A percentile compares a stretch with the other conserved stretches of the same genome.
Evolutionary conservation across 2,888 invertebrate genomes (phyloP).

Genomic region (Yponomeuta malinellus): DNA sequence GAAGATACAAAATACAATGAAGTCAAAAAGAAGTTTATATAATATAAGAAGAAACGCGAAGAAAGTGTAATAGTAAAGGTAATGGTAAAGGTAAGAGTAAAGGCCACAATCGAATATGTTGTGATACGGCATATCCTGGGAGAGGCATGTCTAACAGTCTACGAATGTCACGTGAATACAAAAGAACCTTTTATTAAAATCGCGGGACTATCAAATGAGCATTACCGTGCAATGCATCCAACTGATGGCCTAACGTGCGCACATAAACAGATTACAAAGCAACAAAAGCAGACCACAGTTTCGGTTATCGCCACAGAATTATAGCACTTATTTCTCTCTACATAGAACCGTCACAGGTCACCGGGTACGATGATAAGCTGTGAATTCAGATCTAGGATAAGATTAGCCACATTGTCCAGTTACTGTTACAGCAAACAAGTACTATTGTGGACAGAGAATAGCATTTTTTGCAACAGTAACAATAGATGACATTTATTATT

Average conservation of each 20-base stretch:
- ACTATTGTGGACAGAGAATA: neutral
- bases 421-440: neutral
- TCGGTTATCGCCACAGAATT: neutral
- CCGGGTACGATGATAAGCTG: neutral
- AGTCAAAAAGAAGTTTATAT: no score
- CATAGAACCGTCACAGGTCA: constrained; percentile 4
- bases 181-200: no score
- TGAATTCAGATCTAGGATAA: constrained; percentile 8
- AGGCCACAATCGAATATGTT: no score
- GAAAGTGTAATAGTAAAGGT: no score
- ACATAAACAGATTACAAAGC: constrained; percentile 1
- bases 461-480: neutral
- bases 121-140: no score
- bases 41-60: no score
- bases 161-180: no score
- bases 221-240: neutral
- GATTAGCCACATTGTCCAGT: constrained; percentile 3
- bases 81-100: no score
- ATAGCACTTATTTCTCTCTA: neutral
- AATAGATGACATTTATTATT: constrained; percentile 2
- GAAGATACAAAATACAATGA: no score
- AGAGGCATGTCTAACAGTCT: no score
- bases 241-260: neutral
- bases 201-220: neutral
- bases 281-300: neutral